Conservation (phyloP, 2,113 vertebrate genomes). For the Pteronura brasiliensis region DNA sequence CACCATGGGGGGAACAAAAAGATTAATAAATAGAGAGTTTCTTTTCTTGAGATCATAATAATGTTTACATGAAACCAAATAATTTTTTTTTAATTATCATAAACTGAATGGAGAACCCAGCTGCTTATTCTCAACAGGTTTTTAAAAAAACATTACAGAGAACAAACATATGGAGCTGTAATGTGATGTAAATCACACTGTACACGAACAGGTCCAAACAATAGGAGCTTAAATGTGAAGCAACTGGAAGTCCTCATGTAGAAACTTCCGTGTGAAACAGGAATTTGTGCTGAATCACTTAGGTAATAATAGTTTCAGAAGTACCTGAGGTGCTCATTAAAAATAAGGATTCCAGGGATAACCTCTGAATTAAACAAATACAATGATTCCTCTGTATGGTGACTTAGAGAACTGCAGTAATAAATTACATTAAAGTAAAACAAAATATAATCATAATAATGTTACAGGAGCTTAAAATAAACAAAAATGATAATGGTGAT, state of each 20-base stretch:
- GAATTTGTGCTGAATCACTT: background rate
- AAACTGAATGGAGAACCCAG: background rate
- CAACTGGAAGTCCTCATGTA: background rate
- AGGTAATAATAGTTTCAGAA: background rate
- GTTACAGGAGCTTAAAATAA: background rate
- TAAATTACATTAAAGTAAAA: background rate
- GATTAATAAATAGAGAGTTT: background rate
- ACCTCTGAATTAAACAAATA: background rate
- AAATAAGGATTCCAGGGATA: background rate
- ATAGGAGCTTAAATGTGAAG: background rate
- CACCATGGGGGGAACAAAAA: background rate
- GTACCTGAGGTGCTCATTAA: background rate
- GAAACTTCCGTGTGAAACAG: background rate
- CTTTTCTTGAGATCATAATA: background rate
- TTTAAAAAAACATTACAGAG: constrained; percentile 26
- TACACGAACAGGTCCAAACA: background rate
- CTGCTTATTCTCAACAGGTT: constrained; percentile 20
- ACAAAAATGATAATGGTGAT: background rate
- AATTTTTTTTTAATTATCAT: constrained; percentile 12
- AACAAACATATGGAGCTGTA: constrained; percentile 45
- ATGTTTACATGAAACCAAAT: background rate
- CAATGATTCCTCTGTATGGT: background rate
- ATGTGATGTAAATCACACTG: constrained; percentile 38
- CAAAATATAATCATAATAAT: background rate
- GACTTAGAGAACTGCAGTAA: background rate